phyloP scores from a whole-genome alignment of 2,888 invertebrate species.

The Clivina fossor region DNA sequence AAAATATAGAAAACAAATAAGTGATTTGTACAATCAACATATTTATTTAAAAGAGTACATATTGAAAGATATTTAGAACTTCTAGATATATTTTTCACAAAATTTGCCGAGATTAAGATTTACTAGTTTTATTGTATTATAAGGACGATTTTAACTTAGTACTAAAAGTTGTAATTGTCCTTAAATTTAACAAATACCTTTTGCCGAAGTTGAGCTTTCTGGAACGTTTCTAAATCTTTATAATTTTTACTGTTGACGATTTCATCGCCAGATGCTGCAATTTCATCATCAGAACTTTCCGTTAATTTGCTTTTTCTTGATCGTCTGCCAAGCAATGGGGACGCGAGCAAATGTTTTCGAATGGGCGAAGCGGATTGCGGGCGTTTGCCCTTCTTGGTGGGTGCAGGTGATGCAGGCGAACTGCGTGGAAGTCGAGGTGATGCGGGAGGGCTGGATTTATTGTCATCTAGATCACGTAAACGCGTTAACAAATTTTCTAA shows the following conservation, averaged over 20 bases:
- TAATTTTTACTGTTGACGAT: constrained; percentile 72
- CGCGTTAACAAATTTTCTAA: constrained; percentile 61
- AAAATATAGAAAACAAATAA: no score
- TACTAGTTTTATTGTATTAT: no score
- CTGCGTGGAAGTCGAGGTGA: constrained; percentile 71
- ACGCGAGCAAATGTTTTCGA: constrained; percentile 76
- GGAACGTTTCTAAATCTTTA: constrained; percentile 85
- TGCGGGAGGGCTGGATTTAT: constrained; percentile 55
- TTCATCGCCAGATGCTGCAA: constrained; percentile 59
- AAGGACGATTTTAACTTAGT: no score
- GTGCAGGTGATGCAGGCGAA: constrained; percentile 74
- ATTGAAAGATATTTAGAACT: no score
- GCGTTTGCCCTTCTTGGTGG: constrained; percentile 70
- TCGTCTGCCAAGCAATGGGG: constrained; percentile 76
- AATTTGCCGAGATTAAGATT: no score
- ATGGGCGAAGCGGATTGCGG: constrained; percentile 82
- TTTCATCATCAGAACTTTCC: constrained; percentile 84
- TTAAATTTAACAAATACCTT: constrained; percentile 62
- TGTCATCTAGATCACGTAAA: constrained; percentile 58
- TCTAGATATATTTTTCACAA: no score
- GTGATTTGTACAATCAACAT: no score
- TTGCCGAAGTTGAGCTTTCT: constrained; percentile 87
- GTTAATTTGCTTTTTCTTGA: constrained; percentile 73
- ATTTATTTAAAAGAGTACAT: no score
- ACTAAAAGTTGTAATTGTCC: no score